Evolutionary conservation across 64 coral and sea anemone species (phyloP), one percentile per base, ranked within the genome.

Genomic region (Orbicella faveolata): DNA sequence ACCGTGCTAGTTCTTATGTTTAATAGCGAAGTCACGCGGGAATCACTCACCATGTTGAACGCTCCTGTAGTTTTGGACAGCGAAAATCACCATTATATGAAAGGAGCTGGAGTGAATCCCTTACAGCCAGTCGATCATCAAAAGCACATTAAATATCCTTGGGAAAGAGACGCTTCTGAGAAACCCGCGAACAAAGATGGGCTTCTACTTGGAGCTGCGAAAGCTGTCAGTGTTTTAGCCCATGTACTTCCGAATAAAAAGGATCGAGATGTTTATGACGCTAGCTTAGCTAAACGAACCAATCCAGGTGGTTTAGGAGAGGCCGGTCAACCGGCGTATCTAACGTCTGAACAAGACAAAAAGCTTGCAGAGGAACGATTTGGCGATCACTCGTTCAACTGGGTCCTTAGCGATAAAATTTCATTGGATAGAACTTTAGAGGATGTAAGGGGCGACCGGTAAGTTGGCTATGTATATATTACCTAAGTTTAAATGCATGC

Each of bases 311-410:
- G 91, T 13, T 68, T 99, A 11, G 97, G 97, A 61, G 97, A 93
- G 30, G 91, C 87, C 4, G 97, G 97, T 55, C 90, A 93, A 80
- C 74, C 97, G 19, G 94, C 97, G 23, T 99, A 87, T 91, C 85
- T 99, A 69, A 90, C 34, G 21, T 76, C 77, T 18, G 97, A 99
- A 15, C 84, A 96, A 63, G 91, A 99, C 76, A 99, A 99, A 76
- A 99, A 96, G 76, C 39, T 96, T 54, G 88, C 97, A 34, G 94
- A 99, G 79, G 83, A 99, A 59, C 87, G 79, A 35, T 99, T 99
- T 84, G 88, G 88, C 25, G 92, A 99, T 57, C 97, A 99, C 73
- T 99, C 97, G 35, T 99, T 99, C 37, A 99, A 99, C 62, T 99
- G 97, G 97, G 84, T 99, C 51, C 83, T 99, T 15, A 99, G 97